phyloP scores from a whole-genome alignment of 2,888 invertebrate species.

The Branchinecta sandiegonensis region DNA sequence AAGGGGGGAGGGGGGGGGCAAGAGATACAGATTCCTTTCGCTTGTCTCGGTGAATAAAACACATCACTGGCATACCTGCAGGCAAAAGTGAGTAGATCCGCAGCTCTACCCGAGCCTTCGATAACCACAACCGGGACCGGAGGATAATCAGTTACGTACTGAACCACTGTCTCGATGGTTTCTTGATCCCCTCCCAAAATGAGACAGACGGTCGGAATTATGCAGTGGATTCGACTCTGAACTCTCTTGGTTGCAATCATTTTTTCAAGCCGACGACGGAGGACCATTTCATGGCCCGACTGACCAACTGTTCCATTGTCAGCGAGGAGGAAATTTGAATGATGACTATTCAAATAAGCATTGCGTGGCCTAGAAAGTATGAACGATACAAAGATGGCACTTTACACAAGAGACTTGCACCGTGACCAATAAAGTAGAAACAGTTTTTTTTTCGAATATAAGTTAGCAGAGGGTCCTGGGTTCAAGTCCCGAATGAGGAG shows the following conservation, averaged over 20 bases:
- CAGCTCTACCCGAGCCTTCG: slow-evolving; percentile 90
- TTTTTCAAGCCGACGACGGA: slow-evolving; percentile 84
- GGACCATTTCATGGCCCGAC: slow-evolving; percentile 62
- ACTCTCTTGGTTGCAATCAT: slow-evolving; percentile 90
- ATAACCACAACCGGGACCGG: slow-evolving; percentile 97
- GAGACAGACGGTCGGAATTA: slow-evolving; percentile 90
- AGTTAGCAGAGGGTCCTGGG: too few species aligned
- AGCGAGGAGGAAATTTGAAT: slow-evolving; percentile 96
- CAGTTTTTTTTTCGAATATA: too few species aligned
- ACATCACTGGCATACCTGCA: slow-evolving; percentile 42
- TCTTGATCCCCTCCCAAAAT: slow-evolving; percentile 96
- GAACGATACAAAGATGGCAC: too few species aligned
- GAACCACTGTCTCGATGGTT: slow-evolving; percentile 86
- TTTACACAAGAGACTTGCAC: too few species aligned
- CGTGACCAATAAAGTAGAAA: too few species aligned
- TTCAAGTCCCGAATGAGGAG: too few species aligned
- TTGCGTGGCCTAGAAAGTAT: background rate
- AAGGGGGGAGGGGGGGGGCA: too few species aligned
- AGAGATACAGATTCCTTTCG: too few species aligned
- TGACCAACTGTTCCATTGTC: slow-evolving; percentile 91
- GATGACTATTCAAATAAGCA: slow-evolving; percentile 87
- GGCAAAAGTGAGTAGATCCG: slow-evolving; percentile 83
- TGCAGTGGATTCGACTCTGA: slow-evolving; percentile 83
- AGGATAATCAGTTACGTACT: slow-evolving; percentile 91
- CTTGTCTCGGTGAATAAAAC: too few species aligned